phyloP scores from a whole-genome alignment of 1,140 invertebrate genomes.

The Cylas formicarius region DNA sequence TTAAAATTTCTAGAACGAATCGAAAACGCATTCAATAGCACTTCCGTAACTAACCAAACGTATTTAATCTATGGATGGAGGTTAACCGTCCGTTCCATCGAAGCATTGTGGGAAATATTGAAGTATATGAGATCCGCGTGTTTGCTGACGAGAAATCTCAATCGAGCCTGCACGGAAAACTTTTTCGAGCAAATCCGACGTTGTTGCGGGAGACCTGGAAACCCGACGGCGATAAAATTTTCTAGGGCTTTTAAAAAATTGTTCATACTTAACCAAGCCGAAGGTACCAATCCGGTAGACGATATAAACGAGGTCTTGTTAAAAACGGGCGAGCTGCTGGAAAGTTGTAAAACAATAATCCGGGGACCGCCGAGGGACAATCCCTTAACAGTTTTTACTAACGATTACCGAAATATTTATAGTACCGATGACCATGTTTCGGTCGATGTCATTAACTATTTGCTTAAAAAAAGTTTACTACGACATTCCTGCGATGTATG shows the following conservation, averaged over 20 bases:
- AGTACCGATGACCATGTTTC: too few species aligned
- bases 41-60: constrained; percentile 4
- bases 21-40: constrained; percentile 5
- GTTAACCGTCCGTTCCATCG: constrained; percentile 5
- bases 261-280: constrained; percentile 4
- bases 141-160: constrained; percentile 9
- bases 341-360: neutral
- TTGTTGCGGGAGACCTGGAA: neutral
- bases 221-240: constrained; percentile 1
- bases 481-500: too few species aligned
- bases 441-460: too few species aligned
- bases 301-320: constrained; percentile 6
- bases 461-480: too few species aligned
- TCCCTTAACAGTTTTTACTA: constrained; percentile 4
- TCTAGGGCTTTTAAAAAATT: constrained; percentile 7
- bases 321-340: constrained; percentile 1
- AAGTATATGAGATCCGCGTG: constrained; percentile 6
- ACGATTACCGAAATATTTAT: constrained; percentile 13
- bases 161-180: constrained; percentile 6
- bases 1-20: constrained; percentile 7
- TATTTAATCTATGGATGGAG: constrained; percentile 1
- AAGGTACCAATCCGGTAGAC: neutral
- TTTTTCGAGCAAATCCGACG: constrained; percentile 8
- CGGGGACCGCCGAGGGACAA: neutral
- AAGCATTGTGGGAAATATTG: constrained; percentile 8